A percentile compares a stretch with the other conserved stretches of the same genome.
Evolutionary conservation across 2,797 vertebrate species (phyloP).

Genomic region (Prionace glauca): DNA sequence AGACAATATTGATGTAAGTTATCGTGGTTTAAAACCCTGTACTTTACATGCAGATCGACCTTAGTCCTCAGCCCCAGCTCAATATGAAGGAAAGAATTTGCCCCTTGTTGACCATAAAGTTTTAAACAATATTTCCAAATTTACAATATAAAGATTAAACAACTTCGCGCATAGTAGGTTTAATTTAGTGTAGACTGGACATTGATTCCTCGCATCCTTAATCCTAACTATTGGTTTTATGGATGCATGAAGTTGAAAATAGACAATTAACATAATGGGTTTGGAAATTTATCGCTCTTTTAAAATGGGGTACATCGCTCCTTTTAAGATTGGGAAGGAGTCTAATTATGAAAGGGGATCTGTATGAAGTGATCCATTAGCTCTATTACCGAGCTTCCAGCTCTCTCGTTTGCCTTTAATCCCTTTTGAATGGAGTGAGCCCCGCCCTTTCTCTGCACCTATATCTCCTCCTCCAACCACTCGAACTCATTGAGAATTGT

Average conservation of each 20-base stretch:
- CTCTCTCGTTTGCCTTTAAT: conserved; percentile 15
- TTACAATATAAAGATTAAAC: background rate
- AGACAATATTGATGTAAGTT: background rate
- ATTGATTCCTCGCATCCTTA: background rate
- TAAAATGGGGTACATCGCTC: background rate
- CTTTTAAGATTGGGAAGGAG: background rate
- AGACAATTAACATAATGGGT: background rate
- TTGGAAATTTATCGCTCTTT: background rate
- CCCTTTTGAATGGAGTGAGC: conserved; percentile 7
- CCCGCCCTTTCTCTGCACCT: conserved; percentile 33
- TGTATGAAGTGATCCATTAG: conserved; percentile 33
- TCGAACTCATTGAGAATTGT: conserved; percentile 18
- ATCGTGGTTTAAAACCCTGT: background rate
- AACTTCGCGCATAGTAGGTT: too few relatives aligned
- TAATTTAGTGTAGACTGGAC: background rate
- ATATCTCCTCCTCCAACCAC: conserved; percentile 27
- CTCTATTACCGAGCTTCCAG: conserved; percentile 29
- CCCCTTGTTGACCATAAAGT: background rate
- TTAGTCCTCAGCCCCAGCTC: background rate
- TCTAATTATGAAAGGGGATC: conserved; percentile 22
- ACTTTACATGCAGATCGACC: background rate
- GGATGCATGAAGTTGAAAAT: background rate
- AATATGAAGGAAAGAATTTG: background rate
- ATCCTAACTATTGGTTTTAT: background rate
- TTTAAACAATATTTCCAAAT: background rate